phyloP scores from a whole-genome alignment of 2,113 vertebrate species.

The Prietella phreatophila region DNA sequence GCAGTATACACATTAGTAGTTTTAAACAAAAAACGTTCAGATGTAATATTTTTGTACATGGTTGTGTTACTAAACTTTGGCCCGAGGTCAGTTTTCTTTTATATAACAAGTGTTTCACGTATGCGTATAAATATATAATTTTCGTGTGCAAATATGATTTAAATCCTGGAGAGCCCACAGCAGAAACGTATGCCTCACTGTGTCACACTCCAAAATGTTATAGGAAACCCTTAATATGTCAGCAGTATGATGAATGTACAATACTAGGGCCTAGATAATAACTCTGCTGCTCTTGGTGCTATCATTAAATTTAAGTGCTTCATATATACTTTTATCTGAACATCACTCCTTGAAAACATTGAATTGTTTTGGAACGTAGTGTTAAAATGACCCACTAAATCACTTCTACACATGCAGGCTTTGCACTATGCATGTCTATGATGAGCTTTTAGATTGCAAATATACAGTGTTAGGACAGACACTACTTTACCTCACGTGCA shows the following conservation, averaged over 20 bases:
- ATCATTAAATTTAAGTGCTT: constrained; percentile 34
- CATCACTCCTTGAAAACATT: constrained; percentile 32
- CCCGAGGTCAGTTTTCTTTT: constrained; percentile 48
- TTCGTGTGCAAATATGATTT: constrained; percentile 54
- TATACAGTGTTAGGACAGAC: constrained; percentile 36
- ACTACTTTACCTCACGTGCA: constrained; percentile 53
- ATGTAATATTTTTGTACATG: constrained; percentile 59
- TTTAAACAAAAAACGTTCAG: constrained; percentile 39
- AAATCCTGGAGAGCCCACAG: constrained; percentile 50
- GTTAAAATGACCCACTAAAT: neutral
- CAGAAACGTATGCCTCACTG: constrained; percentile 42
- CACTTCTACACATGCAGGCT: constrained; percentile 34
- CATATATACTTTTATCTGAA: constrained; percentile 40
- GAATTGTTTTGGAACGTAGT: constrained; percentile 34
- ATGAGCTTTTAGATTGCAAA: constrained; percentile 28
- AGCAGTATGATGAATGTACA: constrained; percentile 51
- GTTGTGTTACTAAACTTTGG: constrained; percentile 51
- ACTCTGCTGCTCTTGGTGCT: constrained; percentile 49
- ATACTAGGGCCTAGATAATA: constrained; percentile 35
- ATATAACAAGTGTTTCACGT: constrained; percentile 55
- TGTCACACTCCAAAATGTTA: constrained; percentile 34
- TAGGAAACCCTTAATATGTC: constrained; percentile 24
- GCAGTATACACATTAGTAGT: constrained; percentile 45
- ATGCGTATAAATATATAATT: constrained; percentile 47
- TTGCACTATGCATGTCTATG: constrained; percentile 47